Percentiles rank a stretch among this genome's conserved stretches.
These are phyloP conservation scores for Euplexia lucipara DNA, from an alignment of 2,888 invertebrate genomes.

Conservation along the genomic window DNA sequence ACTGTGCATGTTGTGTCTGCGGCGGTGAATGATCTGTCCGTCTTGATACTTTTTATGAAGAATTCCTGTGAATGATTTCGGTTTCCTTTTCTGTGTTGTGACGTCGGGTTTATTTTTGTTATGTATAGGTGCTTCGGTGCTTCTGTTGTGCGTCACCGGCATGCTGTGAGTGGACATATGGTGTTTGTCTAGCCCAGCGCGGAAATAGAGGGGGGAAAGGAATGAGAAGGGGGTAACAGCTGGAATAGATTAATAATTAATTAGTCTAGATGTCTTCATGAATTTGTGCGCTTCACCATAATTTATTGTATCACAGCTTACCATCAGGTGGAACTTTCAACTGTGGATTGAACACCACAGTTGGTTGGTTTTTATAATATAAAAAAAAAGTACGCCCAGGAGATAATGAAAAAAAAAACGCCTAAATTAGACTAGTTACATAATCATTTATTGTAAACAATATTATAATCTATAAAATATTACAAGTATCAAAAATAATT, in stretches of 20 bases:
- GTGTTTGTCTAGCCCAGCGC: constrained; percentile 1
- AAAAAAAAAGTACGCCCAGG: no score
- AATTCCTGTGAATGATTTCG: constrained; percentile 59
- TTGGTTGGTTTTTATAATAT: no score
- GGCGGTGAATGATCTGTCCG: constrained; percentile 75
- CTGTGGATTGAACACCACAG: no score
- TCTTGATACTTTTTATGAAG: constrained; percentile 63
- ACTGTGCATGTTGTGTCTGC: constrained; percentile 80
- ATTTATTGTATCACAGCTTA: no score
- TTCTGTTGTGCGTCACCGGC: constrained; percentile 27
- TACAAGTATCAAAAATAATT: constrained; percentile 48
- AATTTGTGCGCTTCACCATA: no score
- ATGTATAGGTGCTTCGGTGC: constrained; percentile 8
- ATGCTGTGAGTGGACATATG: constrained; percentile 1
- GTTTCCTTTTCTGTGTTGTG: constrained; percentile 60
- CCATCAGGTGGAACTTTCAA: no score
- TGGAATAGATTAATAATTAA: neutral
- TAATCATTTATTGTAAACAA: constrained; percentile 73
- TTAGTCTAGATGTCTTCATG: no score
- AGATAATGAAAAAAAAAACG: neutral
- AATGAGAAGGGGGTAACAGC: no score
- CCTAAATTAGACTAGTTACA: constrained; percentile 40
- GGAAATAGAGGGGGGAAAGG: no score
- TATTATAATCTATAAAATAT: constrained; percentile 64
- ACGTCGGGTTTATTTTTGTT: constrained; percentile 45